Evolutionary conservation across 2,888 invertebrate genomes (phyloP).

Genomic region (Gnatocerus cornutus): DNA sequence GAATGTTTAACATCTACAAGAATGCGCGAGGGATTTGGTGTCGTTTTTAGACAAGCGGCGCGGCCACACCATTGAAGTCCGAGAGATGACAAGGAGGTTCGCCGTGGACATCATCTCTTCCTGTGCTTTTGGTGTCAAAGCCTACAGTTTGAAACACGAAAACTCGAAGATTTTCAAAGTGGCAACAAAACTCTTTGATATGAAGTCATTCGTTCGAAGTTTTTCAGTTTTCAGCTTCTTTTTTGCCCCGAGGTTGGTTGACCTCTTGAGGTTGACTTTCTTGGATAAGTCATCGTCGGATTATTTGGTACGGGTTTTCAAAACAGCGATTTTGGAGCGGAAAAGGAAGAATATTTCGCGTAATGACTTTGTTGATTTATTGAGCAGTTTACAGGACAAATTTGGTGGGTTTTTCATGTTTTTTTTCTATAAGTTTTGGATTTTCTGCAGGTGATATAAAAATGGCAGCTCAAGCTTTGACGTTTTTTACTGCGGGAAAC

Average conservation of each 20-base stretch:
- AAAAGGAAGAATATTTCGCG: conserved; percentile 62
- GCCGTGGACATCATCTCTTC: conserved; percentile 66
- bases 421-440: too few relatives aligned
- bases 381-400: conserved; percentile 71
- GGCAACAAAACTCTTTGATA: conserved; percentile 61
- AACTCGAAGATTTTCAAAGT: conserved; percentile 63
- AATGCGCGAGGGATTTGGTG: conserved; percentile 64
- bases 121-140: conserved; percentile 68
- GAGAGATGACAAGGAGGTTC: conserved; percentile 42
- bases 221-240: conserved; percentile 54
- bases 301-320: conserved; percentile 61
- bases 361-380: conserved; percentile 75
- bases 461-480: too few relatives aligned
- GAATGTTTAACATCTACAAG: conserved; percentile 69
- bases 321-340: conserved; percentile 58
- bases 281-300: conserved; percentile 58
- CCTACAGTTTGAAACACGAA: conserved; percentile 63
- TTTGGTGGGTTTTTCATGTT: conserved; percentile 59
- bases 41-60: conserved; percentile 50
- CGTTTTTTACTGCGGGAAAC: too few relatives aligned
- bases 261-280: conserved; percentile 58
- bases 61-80: conserved; percentile 37
- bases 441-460: conserved; percentile 55
- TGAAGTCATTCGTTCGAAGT: conserved; percentile 54
- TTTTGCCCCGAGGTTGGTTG: conserved; percentile 56